Evolutionary conservation across 1,140 invertebrate genomes (phyloP), one percentile per base, ranked within the genome.

Genomic region (Drosophila bocki): DNA sequence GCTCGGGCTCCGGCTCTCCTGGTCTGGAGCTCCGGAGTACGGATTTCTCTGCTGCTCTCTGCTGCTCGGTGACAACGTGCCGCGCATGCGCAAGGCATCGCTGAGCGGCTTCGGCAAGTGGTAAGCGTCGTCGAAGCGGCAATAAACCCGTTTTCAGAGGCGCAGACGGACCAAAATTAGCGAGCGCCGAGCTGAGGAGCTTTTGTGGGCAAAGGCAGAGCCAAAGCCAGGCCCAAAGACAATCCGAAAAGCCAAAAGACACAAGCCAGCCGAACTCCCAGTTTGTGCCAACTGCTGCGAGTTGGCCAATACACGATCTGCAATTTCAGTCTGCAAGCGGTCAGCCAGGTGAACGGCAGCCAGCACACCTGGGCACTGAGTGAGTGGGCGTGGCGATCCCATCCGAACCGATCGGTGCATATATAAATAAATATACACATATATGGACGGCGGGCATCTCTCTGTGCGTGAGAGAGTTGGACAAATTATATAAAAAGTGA

Each of bases 311-410:
- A 78, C 53, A 56, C 90, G 76, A 78, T 91, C 80, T 92, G 82
- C 90, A 87, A 91, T 83, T 90, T 91, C 75, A 91, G 90, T 91
- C 90, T 91, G 90, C 90, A 91, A 91, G 82, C 86, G 90, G 91
- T 91, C 80, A 87, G 90, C 80, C 75, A 83, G 74, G 90, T 91
- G 90, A 91, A 90, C 90, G 90, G 90, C 81, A 91, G 85, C 86
- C 77, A 84, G 78, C 74, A 71, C 78, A 87, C 64, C 77, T 78
- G 77, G 69, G 77, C 82, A 77, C 39, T 74, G 17, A 84, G 85
- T 85, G 84, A 84, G 84, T 88, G 80, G 84, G 80, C 82, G 84
- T 88, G 81, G 63, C 53, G 37, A 56, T 56, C 35, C 35, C 35
- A 26, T 39, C 35, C 35, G 35, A 56, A 11, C 75, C 82, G 64